Evolutionary conservation across 2,113 vertebrate species (phyloP), one percentile per base, ranked within the genome.

Genomic region (Ptyas mucosa): DNA sequence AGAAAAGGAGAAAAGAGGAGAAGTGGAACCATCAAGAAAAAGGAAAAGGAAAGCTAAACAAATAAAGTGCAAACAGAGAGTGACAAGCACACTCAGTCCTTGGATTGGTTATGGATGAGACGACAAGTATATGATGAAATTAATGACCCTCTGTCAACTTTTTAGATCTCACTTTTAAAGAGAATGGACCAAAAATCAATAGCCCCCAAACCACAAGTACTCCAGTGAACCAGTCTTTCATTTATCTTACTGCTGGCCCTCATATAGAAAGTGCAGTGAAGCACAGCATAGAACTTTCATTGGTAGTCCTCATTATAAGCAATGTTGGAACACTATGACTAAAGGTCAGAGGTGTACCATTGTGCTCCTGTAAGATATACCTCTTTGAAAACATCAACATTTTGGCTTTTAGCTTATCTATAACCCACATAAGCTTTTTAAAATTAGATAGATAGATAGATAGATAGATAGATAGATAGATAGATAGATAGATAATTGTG

Each of bases 91-190:
- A 97, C 97, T 98, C 97, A 96, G 96, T 93, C 96, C 96, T 96
- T 96, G 98, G 98, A 98, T 98, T 99, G 97, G 98, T 98, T 98
- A 98, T 98, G 97, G 98, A 98, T 97, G 98, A 98, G 98, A 98
- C 97, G 97, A 98, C 97, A 97, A 98, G 97, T 97, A 97, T 98
- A 98, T 98, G 98, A 98, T 98, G 98, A 98, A 98, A 98, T 98
- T 98, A 98, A 98, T 98, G 97, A 98, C 97, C 98, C 97, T 98
- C 98, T 99, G 98, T 98, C 98, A 98, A 98, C 98, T 98, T 98
- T 98, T 98, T 98, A 98, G 98, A 98, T 98, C 98, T 98, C 98
- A 98, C 97, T 98, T 98, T 98, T 98, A 98, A 98, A 98, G 97
- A 98, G 98, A 98, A 98, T 97, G 96, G 97, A 97, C 98, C 98